Evolutionary conservation across 2,113 vertebrate species (phyloP).

Genomic region (Sinocyclocheilus anshuiensis): DNA sequence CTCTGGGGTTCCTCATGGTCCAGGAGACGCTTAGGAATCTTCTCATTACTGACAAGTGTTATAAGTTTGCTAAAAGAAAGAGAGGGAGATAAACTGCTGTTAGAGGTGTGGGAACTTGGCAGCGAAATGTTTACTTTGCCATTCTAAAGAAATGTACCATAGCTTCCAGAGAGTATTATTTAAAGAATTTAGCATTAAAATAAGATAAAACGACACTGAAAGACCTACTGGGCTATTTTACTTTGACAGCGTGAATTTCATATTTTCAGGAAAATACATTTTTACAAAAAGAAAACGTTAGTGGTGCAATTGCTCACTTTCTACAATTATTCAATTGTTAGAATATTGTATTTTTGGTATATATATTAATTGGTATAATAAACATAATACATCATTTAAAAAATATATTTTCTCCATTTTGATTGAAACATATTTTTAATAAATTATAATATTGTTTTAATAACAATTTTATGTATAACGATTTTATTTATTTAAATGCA

Average conservation of each 20-base stretch:
- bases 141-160: neutral
- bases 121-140: neutral
- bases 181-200: conserved; percentile 1
- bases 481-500: no score
- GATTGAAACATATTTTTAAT: no score
- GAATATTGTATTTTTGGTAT: no score
- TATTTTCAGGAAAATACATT: no score
- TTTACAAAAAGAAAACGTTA: no score
- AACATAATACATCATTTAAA: no score
- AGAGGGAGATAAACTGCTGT: neutral
- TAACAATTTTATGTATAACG: no score
- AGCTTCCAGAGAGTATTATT: neutral
- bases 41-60: conserved; percentile 6
- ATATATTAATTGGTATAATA: no score
- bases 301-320: no score
- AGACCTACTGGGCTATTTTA: conserved; percentile 14
- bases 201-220: neutral
- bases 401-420: no score
- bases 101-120: conserved; percentile 9
- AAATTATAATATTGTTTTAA: neutral
- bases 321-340: no score
- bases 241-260: neutral
- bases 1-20: conserved; percentile 20
- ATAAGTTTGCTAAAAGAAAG: neutral
- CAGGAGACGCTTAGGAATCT: neutral